A percentile compares a stretch with the other conserved stretches of the same genome.
phyloP scores from a whole-genome alignment of 2,113 vertebrate species.

The Pseudopipra pipra region DNA sequence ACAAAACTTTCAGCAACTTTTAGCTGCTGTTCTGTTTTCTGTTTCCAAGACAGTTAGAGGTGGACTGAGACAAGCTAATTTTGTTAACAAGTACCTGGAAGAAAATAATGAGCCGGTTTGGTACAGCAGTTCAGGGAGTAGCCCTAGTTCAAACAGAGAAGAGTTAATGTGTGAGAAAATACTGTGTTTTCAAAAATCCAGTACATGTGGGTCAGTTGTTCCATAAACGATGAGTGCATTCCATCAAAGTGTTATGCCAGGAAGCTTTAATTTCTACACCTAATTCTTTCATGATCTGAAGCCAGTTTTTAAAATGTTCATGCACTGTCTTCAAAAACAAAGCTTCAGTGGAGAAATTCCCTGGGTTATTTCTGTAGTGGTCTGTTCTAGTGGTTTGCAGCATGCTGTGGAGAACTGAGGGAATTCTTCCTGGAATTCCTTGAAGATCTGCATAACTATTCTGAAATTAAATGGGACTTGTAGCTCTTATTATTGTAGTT shows the following conservation, averaged over 20 bases:
- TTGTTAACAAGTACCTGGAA: not conserved
- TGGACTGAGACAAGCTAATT: not conserved
- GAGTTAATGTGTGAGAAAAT: conserved; percentile 6
- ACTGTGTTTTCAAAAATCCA: not conserved
- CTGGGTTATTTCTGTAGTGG: not conserved
- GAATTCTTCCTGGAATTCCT: not conserved
- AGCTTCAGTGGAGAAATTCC: not conserved
- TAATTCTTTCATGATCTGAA: not conserved
- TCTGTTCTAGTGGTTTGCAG: not conserved
- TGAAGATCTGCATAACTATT: not conserved
- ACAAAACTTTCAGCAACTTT: not conserved
- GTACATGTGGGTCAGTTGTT: not conserved
- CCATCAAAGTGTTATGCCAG: not conserved
- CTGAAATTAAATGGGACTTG: not conserved
- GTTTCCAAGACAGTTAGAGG: not conserved
- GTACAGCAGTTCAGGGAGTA: not conserved
- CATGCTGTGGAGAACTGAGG: not conserved
- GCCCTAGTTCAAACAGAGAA: not conserved
- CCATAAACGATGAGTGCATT: not conserved
- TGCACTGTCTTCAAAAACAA: not conserved
- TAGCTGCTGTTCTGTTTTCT: not conserved
- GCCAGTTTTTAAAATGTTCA: not conserved
- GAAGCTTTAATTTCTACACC: conserved; percentile 33
- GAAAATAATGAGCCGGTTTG: not conserved
- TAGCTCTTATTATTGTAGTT: not conserved